Percentiles rank a stretch among this genome's conserved stretches.
phyloP scores from a whole-genome alignment of 2,888 invertebrate species.

The Protodeltote pygarga region DNA sequence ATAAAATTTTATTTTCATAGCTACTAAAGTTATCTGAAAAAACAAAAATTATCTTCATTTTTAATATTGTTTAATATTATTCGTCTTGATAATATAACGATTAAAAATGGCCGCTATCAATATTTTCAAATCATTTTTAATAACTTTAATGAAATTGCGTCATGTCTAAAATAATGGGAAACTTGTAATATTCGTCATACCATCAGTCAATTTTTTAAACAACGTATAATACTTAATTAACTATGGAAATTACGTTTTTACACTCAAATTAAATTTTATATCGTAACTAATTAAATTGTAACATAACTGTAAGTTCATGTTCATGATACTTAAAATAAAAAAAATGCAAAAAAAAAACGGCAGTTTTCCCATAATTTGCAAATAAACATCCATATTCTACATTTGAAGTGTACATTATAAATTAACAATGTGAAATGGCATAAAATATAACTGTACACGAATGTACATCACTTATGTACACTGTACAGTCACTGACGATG shows the following conservation, averaged over 20 bases:
- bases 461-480: constrained; percentile 50
- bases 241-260: neutral
- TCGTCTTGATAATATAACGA: constrained; percentile 61
- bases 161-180: neutral
- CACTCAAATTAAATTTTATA: constrained; percentile 9
- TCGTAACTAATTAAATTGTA: constrained; percentile 5
- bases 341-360: neutral
- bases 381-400: constrained; percentile 13
- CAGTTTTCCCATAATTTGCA: constrained; percentile 5
- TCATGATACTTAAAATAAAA: constrained; percentile 1
- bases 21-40: constrained; percentile 73
- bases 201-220: constrained; percentile 7
- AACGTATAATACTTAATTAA: neutral
- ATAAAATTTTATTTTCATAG: constrained; percentile 67
- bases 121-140: constrained; percentile 12
- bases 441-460: constrained; percentile 51
- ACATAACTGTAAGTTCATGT: constrained; percentile 3
- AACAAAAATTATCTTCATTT: constrained; percentile 77
- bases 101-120: constrained; percentile 35
- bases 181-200: too few relatives aligned
- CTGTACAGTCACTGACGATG: constrained; percentile 46
- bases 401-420: constrained; percentile 20
- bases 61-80: constrained; percentile 68
- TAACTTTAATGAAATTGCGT: constrained; percentile 6
- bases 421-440: constrained; percentile 30